Evolutionary conservation across 2,113 vertebrate species (phyloP).

Genomic region (Tragulus kanchil): DNA sequence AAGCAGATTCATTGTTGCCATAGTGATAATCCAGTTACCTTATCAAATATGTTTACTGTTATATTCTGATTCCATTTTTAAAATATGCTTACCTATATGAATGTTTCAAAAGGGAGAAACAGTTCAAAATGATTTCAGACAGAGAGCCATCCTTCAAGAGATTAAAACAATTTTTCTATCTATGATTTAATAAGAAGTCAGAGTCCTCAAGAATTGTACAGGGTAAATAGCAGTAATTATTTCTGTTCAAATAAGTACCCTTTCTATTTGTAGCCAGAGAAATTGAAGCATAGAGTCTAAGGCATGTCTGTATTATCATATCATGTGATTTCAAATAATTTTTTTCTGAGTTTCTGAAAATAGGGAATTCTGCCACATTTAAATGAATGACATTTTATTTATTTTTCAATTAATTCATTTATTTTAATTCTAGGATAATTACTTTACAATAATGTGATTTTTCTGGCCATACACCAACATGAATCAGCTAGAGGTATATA

Average conservation of each 20-base stretch:
- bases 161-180: conserved; percentile 66
- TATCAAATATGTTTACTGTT: conserved; percentile 66
- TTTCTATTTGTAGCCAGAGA: conserved; percentile 42
- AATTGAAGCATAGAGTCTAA: conserved; percentile 6
- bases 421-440: too few species aligned
- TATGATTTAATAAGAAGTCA: conserved; percentile 62
- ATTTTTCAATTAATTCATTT: too few species aligned
- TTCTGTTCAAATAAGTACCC: not conserved
- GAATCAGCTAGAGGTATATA: too few species aligned
- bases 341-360: conserved; percentile 54
- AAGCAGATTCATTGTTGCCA: conserved; percentile 66
- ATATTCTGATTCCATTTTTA: conserved; percentile 52
- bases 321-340: conserved; percentile 58
- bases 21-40: conserved; percentile 68
- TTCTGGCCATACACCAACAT: too few species aligned
- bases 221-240: conserved; percentile 56
- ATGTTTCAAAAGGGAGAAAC: conserved; percentile 32
- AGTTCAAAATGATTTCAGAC: conserved; percentile 61
- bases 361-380: not conserved
- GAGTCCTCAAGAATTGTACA: not conserved
- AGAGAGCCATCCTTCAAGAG: conserved; percentile 44
- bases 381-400: conserved; percentile 10
- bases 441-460: too few species aligned
- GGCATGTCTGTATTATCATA: conserved; percentile 3
- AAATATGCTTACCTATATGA: conserved; percentile 46